Percentiles rank a stretch among this genome's conserved stretches.
These are phyloP conservation scores for Pluvialis apricaria DNA, from an alignment of 2,113 vertebrate genomes.

Conservation along the genomic window DNA sequence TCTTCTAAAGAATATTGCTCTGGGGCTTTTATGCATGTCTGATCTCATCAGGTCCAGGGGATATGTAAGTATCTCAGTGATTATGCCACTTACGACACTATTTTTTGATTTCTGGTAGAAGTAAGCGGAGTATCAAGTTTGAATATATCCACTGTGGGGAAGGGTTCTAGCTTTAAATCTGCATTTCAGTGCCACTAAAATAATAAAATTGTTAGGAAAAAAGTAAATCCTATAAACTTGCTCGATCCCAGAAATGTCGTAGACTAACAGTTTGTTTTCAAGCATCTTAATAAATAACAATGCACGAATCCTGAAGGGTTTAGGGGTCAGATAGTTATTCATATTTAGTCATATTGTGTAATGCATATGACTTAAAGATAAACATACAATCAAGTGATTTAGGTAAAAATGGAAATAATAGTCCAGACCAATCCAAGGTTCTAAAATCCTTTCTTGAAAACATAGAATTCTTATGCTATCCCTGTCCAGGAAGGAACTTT, in stretches of 20 bases:
- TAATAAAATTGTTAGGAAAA: background rate
- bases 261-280: background rate
- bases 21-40: conserved; percentile 53
- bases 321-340: background rate
- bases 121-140: background rate
- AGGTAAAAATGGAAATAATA: background rate
- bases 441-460: background rate
- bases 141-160: background rate
- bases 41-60: conserved; percentile 6
- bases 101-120: conserved; percentile 19
- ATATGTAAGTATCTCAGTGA: background rate
- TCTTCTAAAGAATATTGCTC: conserved; percentile 29
- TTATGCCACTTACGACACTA: background rate
- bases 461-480: background rate
- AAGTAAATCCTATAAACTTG: background rate
- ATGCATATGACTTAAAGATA: background rate
- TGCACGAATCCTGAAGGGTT: background rate
- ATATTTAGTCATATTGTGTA: background rate
- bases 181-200: background rate
- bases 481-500: background rate
- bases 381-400: background rate
- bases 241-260: background rate
- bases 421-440: background rate
- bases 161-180: background rate
- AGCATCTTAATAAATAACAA: background rate